Evolutionary conservation across 2,888 invertebrate species (phyloP).

Genomic region (Himalopsyche kuldschensis): DNA sequence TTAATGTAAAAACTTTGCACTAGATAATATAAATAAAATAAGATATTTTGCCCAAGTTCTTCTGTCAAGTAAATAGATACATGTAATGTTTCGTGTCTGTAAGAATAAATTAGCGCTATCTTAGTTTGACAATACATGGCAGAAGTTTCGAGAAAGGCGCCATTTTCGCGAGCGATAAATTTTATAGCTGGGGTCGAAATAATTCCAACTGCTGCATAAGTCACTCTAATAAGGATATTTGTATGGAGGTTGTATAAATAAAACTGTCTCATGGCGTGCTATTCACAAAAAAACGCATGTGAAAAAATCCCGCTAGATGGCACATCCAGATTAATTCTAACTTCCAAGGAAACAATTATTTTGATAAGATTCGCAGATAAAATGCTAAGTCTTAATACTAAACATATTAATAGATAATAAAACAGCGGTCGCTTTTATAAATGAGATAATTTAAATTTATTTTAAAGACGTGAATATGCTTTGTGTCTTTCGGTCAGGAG

Average conservation of each 20-base stretch:
- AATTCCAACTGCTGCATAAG: slow-evolving; percentile 24
- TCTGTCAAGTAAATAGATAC: background rate
- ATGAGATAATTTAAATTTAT: background rate
- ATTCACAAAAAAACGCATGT: slow-evolving; percentile 3
- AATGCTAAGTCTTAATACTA: background rate
- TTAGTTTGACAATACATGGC: slow-evolving; percentile 5
- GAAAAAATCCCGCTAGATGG: slow-evolving; percentile 19
- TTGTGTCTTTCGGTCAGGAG: too few relatives aligned
- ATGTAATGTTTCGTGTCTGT: background rate
- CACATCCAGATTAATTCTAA: slow-evolving; percentile 24
- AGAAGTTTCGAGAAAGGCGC: slow-evolving; percentile 12
- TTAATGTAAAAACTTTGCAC: too few relatives aligned
- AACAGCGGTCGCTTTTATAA: background rate
- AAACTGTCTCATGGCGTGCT: slow-evolving; percentile 15
- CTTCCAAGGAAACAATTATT: slow-evolving; percentile 2
- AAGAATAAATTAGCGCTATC: slow-evolving; percentile 10
- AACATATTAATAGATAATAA: background rate
- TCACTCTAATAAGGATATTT: slow-evolving; percentile 34
- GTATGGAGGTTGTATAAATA: slow-evolving; percentile 24
- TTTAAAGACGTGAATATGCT: background rate
- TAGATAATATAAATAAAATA: too few relatives aligned
- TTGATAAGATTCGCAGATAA: background rate
- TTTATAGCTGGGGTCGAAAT: slow-evolving; percentile 21
- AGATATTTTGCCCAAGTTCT: background rate
- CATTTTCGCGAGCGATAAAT: slow-evolving; percentile 27